Conservation (phyloP, 1,140 invertebrate genomes). For the Drosophila novamexicana region DNA sequence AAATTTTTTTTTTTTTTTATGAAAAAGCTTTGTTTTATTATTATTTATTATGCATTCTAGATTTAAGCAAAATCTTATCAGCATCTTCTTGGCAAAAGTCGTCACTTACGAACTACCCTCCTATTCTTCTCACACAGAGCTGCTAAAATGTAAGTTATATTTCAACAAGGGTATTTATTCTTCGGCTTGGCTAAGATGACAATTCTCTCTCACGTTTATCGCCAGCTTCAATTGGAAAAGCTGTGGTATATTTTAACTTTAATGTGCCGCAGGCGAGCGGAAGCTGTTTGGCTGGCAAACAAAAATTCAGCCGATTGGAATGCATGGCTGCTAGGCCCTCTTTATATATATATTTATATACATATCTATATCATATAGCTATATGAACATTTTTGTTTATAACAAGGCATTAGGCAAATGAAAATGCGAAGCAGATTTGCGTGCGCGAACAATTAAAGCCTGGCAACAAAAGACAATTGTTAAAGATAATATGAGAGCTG, state of each 20-base stretch:
- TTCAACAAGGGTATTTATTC: too few species aligned
- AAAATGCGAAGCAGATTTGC: constrained; percentile 31
- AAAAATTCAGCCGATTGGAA: constrained; percentile 4
- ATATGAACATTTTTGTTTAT: constrained; percentile 15
- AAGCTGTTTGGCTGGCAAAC: neutral
- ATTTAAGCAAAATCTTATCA: too few species aligned
- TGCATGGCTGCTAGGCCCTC: neutral
- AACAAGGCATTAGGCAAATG: constrained; percentile 26
- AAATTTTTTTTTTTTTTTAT: too few species aligned
- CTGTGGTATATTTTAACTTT: neutral
- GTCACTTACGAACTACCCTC: too few species aligned
- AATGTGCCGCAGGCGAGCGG: neutral
- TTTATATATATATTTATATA: neutral
- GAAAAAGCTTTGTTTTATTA: too few species aligned
- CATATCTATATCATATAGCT: neutral
- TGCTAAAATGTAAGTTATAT: too few species aligned
- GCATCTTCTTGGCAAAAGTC: too few species aligned
- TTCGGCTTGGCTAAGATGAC: too few species aligned
- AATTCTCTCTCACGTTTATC: neutral
- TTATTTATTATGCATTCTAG: too few species aligned
- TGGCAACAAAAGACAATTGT: constrained; percentile 23
- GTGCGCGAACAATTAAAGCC: constrained; percentile 51
- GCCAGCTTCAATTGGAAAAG: neutral
- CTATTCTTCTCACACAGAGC: too few species aligned
- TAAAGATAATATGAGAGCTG: constrained; percentile 28